Conservation (phyloP, 2,797 vertebrate species). For the Oreochromis mossambicus region DNA sequence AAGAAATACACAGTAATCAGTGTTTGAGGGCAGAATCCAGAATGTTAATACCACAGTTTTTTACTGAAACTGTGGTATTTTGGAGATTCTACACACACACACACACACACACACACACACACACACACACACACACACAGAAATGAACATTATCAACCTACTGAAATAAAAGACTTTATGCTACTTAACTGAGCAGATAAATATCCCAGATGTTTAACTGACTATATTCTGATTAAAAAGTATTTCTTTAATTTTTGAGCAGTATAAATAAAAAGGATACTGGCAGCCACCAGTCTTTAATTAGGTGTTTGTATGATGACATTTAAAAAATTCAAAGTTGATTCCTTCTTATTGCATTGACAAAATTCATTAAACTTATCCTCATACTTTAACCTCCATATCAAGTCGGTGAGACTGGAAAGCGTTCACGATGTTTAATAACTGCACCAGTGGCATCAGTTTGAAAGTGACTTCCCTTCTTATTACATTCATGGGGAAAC, state of each 20-base stretch:
- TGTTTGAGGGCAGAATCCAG: neutral
- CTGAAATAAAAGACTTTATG: neutral
- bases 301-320: neutral
- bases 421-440: neutral
- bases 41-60: neutral
- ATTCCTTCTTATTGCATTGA: neutral
- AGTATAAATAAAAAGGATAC: neutral
- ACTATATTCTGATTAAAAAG: neutral
- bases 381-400: neutral
- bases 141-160: neutral
- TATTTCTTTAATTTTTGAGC: neutral
- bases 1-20: neutral
- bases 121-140: neutral
- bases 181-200: neutral
- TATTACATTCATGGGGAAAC: neutral
- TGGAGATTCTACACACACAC: neutral
- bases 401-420: neutral
- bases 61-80: neutral
- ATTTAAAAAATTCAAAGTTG: neutral
- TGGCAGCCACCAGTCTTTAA: neutral
- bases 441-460: neutral
- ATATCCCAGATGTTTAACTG: neutral
- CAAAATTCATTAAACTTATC: neutral
- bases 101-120: neutral
- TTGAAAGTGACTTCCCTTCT: neutral